phyloP scores from a whole-genome alignment of 23 tunicate genomes.

The Diplosoma virens region DNA sequence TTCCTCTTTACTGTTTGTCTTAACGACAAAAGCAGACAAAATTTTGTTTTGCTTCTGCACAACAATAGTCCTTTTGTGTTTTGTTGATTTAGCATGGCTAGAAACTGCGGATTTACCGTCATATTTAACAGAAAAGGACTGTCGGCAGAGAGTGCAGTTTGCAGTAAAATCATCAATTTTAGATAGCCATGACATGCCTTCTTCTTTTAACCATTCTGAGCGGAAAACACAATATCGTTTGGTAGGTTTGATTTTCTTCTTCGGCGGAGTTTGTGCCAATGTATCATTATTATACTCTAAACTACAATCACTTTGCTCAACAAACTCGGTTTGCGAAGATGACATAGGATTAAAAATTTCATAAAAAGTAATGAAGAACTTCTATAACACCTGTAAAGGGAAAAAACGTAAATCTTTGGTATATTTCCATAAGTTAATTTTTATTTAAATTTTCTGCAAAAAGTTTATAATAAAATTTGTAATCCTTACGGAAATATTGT shows the following conservation, averaged over 20 bases:
- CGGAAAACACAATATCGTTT: too few species aligned
- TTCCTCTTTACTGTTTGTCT: constrained; percentile 11
- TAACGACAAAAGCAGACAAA: neutral
- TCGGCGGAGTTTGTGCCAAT: too few species aligned
- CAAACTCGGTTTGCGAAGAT: constrained; percentile 7
- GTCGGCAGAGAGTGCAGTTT: too few species aligned
- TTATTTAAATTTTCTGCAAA: too few species aligned
- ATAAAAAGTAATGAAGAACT: constrained; percentile 12
- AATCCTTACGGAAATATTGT: too few species aligned
- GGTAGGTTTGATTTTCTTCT: too few species aligned
- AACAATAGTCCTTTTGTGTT: neutral
- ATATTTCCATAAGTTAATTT: constrained; percentile 6
- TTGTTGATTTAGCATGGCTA: constrained; percentile 4
- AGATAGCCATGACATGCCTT: neutral
- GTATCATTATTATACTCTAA: neutral
- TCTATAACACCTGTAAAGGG: constrained; percentile 1
- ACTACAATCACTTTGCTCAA: constrained; percentile 1
- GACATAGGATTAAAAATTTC: constrained; percentile 4
- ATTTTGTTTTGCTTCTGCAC: neutral
- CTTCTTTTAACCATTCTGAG: too few species aligned
- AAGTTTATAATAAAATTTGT: too few species aligned
- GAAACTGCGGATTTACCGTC: constrained; percentile 15
- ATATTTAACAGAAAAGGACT: constrained; percentile 14
- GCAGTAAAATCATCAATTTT: neutral
- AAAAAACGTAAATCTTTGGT: neutral